These are phyloP conservation scores for Tillus elongatus DNA, from an alignment of 2,888 invertebrate genomes.

Conservation along the genomic window DNA sequence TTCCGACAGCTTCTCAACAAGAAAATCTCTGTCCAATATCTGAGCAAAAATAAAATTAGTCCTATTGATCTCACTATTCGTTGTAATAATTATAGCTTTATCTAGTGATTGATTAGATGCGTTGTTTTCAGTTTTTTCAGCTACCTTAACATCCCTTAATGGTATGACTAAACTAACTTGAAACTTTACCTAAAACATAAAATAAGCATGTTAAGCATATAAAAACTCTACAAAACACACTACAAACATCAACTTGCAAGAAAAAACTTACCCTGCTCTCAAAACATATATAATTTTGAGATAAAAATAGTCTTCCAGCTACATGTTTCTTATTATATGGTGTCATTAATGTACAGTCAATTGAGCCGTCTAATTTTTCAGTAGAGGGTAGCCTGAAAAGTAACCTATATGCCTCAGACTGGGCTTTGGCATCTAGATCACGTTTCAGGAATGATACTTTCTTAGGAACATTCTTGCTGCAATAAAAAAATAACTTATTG, in stretches of 20 bases:
- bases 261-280: constrained; percentile 72
- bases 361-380: constrained; percentile 91
- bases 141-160: constrained; percentile 65
- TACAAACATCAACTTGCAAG: too few relatives aligned
- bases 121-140: constrained; percentile 68
- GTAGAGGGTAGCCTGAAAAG: constrained; percentile 75
- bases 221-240: too few relatives aligned
- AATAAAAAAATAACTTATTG: constrained; percentile 18
- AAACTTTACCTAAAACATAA: constrained; percentile 54
- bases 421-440: constrained; percentile 88
- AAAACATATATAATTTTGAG: constrained; percentile 92
- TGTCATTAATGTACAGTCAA: constrained; percentile 87
- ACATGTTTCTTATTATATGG: constrained; percentile 89
- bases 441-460: constrained; percentile 87
- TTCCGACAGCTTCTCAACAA: constrained; percentile 83
- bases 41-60: constrained; percentile 82
- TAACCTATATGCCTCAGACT: constrained; percentile 83
- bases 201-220: background rate
- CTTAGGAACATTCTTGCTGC: constrained; percentile 76
- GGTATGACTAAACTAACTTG: constrained; percentile 85
- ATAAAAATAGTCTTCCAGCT: constrained; percentile 81
- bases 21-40: constrained; percentile 78
- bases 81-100: constrained; percentile 72
- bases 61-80: constrained; percentile 64
- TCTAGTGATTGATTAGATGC: constrained; percentile 51